Evolutionary conservation across 2,888 invertebrate species (phyloP).

Genomic region (Tanytarsus gracilentus): DNA sequence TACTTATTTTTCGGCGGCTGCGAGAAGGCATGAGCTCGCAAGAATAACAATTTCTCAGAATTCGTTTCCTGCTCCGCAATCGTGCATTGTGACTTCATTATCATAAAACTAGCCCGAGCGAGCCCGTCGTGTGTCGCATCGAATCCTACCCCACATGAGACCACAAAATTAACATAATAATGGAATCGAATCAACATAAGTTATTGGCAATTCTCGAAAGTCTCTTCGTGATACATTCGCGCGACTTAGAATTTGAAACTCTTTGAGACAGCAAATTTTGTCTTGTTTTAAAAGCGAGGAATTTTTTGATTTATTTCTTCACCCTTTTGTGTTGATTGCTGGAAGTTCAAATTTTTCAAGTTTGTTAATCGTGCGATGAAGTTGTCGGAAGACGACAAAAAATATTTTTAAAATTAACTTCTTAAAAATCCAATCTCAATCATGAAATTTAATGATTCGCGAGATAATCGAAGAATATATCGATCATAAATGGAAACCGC

Average conservation of each 20-base stretch:
- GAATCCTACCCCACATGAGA: conserved; percentile 16
- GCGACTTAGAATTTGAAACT: not conserved
- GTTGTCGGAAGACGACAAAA: too few relatives aligned
- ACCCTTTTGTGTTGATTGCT: too few relatives aligned
- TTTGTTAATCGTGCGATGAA: too few relatives aligned
- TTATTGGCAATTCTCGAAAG: not conserved
- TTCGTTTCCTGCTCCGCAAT: conserved; percentile 2
- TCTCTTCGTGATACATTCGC: not conserved
- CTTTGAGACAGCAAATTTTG: too few relatives aligned
- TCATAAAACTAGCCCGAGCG: conserved; percentile 2
- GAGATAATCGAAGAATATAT: not conserved
- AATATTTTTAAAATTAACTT: too few relatives aligned
- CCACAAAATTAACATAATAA: conserved; percentile 22
- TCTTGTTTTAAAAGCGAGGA: too few relatives aligned
- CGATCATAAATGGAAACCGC: not conserved
- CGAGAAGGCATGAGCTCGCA: not conserved
- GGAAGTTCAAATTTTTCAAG: too few relatives aligned
- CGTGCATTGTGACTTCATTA: conserved; percentile 27
- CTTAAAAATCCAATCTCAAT: not conserved
- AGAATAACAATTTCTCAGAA: conserved; percentile 20
- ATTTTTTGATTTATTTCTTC: too few relatives aligned
- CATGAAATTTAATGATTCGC: not conserved
- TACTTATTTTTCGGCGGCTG: conserved; percentile 11
- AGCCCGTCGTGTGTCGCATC: not conserved
- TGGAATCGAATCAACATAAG: conserved; percentile 11